Percentiles rank a stretch among this genome's conserved stretches.
Conservation (phyloP, 2,113 vertebrate genomes). For the Xenopus tropicalis region DNA sequence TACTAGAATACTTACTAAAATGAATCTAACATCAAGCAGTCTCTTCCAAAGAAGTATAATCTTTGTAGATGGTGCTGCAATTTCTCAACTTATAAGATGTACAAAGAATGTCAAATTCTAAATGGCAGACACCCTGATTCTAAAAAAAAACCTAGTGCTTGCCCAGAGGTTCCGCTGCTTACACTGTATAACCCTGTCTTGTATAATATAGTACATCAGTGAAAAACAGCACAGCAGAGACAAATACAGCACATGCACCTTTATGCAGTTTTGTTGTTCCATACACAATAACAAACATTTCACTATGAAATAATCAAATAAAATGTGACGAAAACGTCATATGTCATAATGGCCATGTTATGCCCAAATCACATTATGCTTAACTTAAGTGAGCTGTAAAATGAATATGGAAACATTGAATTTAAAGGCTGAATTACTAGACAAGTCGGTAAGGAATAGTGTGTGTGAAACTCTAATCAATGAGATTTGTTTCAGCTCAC, state of each 20-base stretch:
- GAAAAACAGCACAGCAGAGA: neutral
- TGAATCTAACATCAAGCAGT: no score
- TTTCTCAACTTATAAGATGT: no score
- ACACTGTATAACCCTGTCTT: no score
- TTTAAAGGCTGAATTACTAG: constrained; percentile 21
- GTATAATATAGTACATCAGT: neutral
- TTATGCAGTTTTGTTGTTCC: neutral
- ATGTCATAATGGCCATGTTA: constrained; percentile 10
- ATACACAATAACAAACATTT: constrained; percentile 11
- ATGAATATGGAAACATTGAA: constrained; percentile 24
- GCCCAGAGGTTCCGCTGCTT: no score
- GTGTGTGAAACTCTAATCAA: constrained; percentile 45
- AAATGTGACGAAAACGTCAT: constrained; percentile 19
- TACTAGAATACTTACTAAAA: no score
- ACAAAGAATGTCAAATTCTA: no score
- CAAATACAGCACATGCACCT: neutral
- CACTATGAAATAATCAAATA: constrained; percentile 15
- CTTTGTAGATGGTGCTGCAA: no score
- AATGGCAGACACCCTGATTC: no score
- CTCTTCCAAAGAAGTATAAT: no score
- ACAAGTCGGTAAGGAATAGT: constrained; percentile 15
- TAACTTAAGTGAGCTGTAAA: constrained; percentile 26
- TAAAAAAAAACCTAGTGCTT: no score
- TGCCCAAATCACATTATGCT: constrained; percentile 22
- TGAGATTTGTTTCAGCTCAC: constrained; percentile 67